phyloP scores from a whole-genome alignment of 2,113 vertebrate genomes.

The Sylvilagus bachmani region DNA sequence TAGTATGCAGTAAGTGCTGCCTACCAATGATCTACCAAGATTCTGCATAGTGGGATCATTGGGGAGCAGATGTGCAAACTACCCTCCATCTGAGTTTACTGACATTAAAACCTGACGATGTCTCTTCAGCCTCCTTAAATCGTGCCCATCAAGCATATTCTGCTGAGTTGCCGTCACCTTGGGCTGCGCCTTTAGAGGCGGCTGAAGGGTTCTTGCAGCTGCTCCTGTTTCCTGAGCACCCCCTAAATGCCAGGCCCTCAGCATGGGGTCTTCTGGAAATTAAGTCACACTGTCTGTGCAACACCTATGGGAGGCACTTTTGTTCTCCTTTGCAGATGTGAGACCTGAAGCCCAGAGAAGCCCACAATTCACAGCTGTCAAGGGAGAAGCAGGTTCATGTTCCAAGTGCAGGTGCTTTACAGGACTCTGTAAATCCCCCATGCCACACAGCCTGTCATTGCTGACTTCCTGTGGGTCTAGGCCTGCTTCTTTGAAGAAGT shows the following conservation, averaged over 20 bases:
- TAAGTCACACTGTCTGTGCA: background rate
- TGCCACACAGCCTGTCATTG: background rate
- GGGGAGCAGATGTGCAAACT: background rate
- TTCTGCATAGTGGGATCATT: background rate
- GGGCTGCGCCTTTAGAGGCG: background rate
- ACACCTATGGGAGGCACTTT: background rate
- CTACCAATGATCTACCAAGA: background rate
- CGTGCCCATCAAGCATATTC: background rate
- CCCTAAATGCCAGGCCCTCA: background rate
- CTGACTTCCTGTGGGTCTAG: background rate
- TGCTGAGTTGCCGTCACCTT: background rate
- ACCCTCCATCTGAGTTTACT: background rate
- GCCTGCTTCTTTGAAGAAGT: too few species aligned
- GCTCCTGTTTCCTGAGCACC: background rate
- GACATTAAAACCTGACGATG: background rate
- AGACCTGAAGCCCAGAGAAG: background rate
- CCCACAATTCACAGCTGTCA: background rate
- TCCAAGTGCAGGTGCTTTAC: background rate
- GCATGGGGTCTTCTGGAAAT: background rate
- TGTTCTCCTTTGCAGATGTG: background rate
- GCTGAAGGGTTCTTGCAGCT: background rate
- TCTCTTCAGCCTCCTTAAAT: background rate
- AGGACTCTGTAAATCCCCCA: background rate
- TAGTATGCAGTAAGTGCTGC: accelerated
- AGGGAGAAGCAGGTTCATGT: background rate